phyloP scores from a whole-genome alignment of 2,113 vertebrate genomes.

The Xyliphius kryptos region DNA sequence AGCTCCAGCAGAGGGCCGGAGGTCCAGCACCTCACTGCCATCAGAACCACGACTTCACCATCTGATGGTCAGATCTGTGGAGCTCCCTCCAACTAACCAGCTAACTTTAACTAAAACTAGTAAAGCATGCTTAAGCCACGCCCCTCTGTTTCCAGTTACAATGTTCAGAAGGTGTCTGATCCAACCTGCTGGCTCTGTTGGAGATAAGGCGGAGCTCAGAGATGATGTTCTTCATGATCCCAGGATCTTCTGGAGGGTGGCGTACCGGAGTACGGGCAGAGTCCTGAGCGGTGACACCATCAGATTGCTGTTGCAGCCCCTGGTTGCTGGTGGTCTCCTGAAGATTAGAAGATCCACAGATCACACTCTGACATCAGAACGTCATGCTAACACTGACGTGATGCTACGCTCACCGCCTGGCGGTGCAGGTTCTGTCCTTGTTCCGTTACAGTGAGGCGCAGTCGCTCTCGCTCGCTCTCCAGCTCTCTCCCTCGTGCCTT shows the following conservation, averaged over 20 bases:
- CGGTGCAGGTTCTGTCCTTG: conserved; percentile 5
- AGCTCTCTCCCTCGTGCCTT: conserved; percentile 63
- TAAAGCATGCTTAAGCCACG: too few species aligned
- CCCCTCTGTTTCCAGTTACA: too few species aligned
- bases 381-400: neutral
- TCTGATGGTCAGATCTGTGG: neutral
- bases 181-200: conserved; percentile 68
- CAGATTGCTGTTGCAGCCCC: conserved; percentile 76
- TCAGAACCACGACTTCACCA: neutral
- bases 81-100: neutral
- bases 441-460: conserved; percentile 10
- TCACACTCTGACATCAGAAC: neutral
- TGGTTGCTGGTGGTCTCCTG: conserved; percentile 71
- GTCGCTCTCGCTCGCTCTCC: conserved; percentile 66
- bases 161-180: conserved; percentile 31
- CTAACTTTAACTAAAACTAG: too few species aligned
- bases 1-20: too few species aligned
- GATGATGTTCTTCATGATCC: conserved; percentile 61
- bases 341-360: neutral
- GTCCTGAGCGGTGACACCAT: conserved; percentile 50
- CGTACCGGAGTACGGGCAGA: conserved; percentile 43
- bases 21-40: too few species aligned
- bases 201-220: conserved; percentile 70
- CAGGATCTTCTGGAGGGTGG: conserved; percentile 42
- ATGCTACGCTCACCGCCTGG: neutral